A percentile compares a stretch with the other conserved stretches of the same genome.
These are phyloP conservation scores for Pseudomyrmex dendroicus DNA, from an alignment of 1,140 invertebrate genomes.

Conservation along the genomic window DNA sequence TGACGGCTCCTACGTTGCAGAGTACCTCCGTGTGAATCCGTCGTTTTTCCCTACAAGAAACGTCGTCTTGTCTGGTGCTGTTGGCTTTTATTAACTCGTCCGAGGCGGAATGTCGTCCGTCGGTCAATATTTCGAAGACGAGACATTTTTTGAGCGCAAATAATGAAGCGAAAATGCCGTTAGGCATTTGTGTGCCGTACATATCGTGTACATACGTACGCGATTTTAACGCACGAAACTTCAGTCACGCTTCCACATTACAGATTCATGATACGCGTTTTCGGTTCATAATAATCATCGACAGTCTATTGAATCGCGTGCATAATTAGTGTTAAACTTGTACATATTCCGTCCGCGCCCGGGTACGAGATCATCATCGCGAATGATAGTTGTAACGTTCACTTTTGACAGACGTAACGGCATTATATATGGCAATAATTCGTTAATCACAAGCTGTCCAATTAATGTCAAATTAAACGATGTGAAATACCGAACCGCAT, in stretches of 20 bases:
- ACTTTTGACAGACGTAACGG: constrained; percentile 47
- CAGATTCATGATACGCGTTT: constrained; percentile 20
- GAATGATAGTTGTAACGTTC: constrained; percentile 42
- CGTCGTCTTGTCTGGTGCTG: constrained; percentile 52
- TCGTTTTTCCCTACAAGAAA: constrained; percentile 52
- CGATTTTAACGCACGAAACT: not conserved
- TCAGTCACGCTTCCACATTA: constrained; percentile 23
- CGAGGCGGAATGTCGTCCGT: constrained; percentile 23
- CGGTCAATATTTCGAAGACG: constrained; percentile 41
- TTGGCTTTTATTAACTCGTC: constrained; percentile 69
- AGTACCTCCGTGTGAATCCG: constrained; percentile 21
- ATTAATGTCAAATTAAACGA: constrained; percentile 63
- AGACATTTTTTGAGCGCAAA: constrained; percentile 20
- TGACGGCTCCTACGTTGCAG: constrained; percentile 58
- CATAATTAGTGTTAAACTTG: constrained; percentile 52
- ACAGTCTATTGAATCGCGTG: constrained; percentile 39
- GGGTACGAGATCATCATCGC: constrained; percentile 14
- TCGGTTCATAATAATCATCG: constrained; percentile 34
- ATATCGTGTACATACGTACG: not conserved
- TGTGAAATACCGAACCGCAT: constrained; percentile 55
- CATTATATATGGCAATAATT: constrained; percentile 55
- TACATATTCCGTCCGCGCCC: constrained; percentile 19
- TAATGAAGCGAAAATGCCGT: constrained; percentile 6
- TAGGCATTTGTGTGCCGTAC: not conserved
- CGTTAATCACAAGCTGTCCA: constrained; percentile 46